Percentiles rank a stretch among this genome's conserved stretches.
Conservation (phyloP, 2,888 invertebrate genomes). For the Amblyteles armatorius region DNA sequence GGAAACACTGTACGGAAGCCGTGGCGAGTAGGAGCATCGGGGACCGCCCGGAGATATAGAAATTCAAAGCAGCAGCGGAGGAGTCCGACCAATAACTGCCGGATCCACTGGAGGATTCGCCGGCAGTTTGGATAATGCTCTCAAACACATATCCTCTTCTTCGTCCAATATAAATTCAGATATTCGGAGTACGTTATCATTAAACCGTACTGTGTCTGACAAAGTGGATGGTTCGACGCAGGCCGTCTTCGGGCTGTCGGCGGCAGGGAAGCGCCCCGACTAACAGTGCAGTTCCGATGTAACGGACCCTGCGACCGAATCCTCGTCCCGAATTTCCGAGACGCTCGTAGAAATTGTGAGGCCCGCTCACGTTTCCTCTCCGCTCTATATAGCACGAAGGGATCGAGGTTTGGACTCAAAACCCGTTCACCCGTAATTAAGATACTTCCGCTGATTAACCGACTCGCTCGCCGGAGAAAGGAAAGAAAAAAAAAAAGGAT, state of each 20-base stretch:
- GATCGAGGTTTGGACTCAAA: constrained; percentile 30
- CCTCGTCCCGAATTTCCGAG: constrained; percentile 21
- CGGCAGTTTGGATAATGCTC: constrained; percentile 37
- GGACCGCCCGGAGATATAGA: constrained; percentile 17
- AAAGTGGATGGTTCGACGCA: constrained; percentile 7
- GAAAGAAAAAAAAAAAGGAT: constrained; percentile 42
- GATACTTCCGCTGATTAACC: constrained; percentile 65
- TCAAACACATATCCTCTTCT: constrained; percentile 1
- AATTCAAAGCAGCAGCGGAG: constrained; percentile 30
- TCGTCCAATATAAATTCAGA: not conserved
- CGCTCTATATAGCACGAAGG: constrained; percentile 12
- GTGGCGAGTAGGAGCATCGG: constrained; percentile 3
- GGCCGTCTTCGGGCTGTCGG: not conserved
- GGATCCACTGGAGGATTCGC: constrained; percentile 24
- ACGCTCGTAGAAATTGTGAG: constrained; percentile 32
- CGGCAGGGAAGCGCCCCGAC: not conserved
- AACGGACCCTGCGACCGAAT: not conserved
- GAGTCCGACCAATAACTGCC: constrained; percentile 51
- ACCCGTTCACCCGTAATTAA: constrained; percentile 60
- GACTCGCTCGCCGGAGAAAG: constrained; percentile 7
- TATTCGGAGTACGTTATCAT: constrained; percentile 3
- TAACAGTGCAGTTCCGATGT: not conserved
- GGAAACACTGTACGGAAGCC: constrained; percentile 44
- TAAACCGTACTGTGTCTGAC: not conserved
- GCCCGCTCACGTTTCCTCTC: constrained; percentile 48